phyloP scores from a whole-genome alignment of 2,888 invertebrate species.

The Drosophila parthenogenetica region DNA sequence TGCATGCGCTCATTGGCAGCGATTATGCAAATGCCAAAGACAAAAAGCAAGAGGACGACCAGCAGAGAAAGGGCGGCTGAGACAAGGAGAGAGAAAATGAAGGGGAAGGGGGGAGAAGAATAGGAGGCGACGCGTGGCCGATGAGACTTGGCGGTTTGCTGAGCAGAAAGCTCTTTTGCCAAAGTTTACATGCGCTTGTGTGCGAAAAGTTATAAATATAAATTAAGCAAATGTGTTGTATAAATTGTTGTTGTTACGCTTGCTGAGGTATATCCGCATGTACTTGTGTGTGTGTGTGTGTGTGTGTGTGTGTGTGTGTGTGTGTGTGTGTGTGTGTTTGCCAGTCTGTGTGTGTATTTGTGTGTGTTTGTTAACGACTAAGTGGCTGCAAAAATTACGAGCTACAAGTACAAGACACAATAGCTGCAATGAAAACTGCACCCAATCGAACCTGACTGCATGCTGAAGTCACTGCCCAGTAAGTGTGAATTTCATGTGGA shows the following conservation, averaged over 20 bases:
- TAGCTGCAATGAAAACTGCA: constrained; percentile 13
- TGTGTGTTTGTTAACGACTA: constrained; percentile 44
- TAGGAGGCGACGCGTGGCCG: background rate
- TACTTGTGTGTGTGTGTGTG: background rate
- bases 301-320: constrained; percentile 3
- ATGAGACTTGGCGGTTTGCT: constrained; percentile 25
- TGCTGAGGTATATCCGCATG: constrained; percentile 32
- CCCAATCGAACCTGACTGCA: constrained; percentile 27
- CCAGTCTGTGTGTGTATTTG: constrained; percentile 29
- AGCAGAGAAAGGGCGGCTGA: background rate
- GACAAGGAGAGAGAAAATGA: background rate
- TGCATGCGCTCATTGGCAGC: constrained; percentile 59
- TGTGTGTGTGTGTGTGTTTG: constrained; percentile 7
- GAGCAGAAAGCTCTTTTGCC: constrained; percentile 25
- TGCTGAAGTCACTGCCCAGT: background rate
- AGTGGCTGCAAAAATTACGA: constrained; percentile 72
- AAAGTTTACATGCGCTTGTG: constrained; percentile 49
- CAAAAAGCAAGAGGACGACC: constrained; percentile 14
- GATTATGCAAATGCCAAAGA: constrained; percentile 72
- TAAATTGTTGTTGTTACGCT: constrained; percentile 69
- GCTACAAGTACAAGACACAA: constrained; percentile 56
- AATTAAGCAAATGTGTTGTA: constrained; percentile 79
- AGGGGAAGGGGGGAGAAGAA: background rate
- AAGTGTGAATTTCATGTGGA: background rate
- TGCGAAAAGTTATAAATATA: constrained; percentile 77